Evolutionary conservation across 2,797 vertebrate species (phyloP).

Genomic region (Potorous gilbertii): DNA sequence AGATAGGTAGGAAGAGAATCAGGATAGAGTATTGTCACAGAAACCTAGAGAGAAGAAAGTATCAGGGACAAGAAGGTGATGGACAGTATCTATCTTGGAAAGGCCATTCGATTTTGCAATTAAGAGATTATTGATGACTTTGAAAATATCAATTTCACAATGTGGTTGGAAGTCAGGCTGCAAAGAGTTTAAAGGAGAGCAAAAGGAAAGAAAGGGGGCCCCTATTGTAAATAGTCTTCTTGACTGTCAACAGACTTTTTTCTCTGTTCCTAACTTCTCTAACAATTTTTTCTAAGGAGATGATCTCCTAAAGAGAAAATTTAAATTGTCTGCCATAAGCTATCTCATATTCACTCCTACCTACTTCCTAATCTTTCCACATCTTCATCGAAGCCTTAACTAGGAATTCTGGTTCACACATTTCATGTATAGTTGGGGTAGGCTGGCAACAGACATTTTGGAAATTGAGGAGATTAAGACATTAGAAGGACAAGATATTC

Average conservation of each 20-base stretch:
- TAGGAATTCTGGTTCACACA: background rate
- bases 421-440: background rate
- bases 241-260: background rate
- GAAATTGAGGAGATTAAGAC: background rate
- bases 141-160: background rate
- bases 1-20: background rate
- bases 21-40: background rate
- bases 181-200: background rate
- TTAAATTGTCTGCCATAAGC: background rate
- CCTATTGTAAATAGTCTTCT: background rate
- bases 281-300: background rate
- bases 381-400: background rate
- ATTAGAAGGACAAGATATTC: background rate
- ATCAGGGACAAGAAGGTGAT: background rate
- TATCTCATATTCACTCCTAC: background rate
- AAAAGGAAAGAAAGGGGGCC: background rate
- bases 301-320: background rate
- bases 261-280: background rate
- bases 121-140: background rate
- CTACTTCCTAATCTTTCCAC: background rate
- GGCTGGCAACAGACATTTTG: background rate
- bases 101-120: background rate
- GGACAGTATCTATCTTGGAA: background rate
- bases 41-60: background rate
- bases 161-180: background rate